Evolutionary conservation across 2,113 vertebrate genomes (phyloP).

Genomic region (Vireo altiloquus): DNA sequence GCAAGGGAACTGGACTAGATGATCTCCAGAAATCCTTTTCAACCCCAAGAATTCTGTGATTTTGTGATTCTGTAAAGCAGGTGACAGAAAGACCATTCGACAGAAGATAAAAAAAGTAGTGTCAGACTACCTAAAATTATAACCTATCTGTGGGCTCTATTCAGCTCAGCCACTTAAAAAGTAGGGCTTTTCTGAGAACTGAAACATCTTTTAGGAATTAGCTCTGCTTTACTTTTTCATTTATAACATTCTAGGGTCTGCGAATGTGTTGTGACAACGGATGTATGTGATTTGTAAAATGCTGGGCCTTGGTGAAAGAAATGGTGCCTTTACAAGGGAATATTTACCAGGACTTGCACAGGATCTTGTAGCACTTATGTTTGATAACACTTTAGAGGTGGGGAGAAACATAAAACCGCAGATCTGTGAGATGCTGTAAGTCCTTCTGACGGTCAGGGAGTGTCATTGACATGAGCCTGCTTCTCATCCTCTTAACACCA

Average conservation of each 20-base stretch:
- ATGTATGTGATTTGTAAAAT: not conserved
- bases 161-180: not conserved
- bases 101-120: not conserved
- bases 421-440: not conserved
- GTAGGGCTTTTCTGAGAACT: not conserved
- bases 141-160: not conserved
- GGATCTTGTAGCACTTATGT: not conserved
- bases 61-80: not conserved
- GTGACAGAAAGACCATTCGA: not conserved
- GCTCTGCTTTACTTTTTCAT: not conserved
- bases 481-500: slow-evolving; percentile 57
- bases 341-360: not conserved
- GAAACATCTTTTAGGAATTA: not conserved
- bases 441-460: not conserved
- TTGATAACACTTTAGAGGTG: not conserved
- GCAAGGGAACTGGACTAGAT: not conserved
- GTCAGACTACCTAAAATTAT: not conserved
- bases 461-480: slow-evolving; percentile 41
- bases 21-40: not conserved
- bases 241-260: not conserved
- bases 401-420: slow-evolving; percentile 4
- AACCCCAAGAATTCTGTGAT: not conserved
- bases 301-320: not conserved
- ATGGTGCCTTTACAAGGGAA: not conserved
- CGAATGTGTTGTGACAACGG: not conserved